phyloP scores from a whole-genome alignment of 1,140 invertebrate genomes.

The Ganaspis sp. region DNA sequence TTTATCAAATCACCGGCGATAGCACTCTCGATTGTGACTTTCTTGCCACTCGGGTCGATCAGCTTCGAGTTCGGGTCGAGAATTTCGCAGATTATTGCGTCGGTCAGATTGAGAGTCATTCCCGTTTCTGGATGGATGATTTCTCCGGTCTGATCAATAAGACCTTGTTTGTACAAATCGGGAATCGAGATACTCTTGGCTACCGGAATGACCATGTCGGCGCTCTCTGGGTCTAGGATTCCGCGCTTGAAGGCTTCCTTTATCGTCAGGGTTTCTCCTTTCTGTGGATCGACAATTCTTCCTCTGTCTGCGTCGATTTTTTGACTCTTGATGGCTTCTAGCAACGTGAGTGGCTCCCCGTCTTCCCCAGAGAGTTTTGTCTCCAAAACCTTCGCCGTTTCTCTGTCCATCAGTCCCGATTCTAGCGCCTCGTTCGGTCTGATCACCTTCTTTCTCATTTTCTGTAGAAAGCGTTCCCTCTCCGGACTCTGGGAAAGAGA shows the following conservation, averaged over 20 bases:
- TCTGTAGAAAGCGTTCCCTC: constrained; percentile 84
- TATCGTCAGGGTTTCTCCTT: constrained; percentile 87
- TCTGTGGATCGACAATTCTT: constrained; percentile 88
- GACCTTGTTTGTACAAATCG: constrained; percentile 88
- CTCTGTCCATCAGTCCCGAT: constrained; percentile 84
- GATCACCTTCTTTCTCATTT: constrained; percentile 85
- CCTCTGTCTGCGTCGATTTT: constrained; percentile 86
- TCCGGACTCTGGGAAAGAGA: constrained; percentile 74
- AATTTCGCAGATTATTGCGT: constrained; percentile 92
- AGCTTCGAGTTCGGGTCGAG: constrained; percentile 85
- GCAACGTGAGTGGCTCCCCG: constrained; percentile 72
- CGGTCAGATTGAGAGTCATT: constrained; percentile 82
- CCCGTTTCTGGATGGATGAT: constrained; percentile 95
- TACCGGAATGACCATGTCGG: constrained; percentile 88
- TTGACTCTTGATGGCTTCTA: constrained; percentile 85
- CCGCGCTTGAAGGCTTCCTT: constrained; percentile 90
- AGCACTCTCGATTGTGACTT: constrained; percentile 87
- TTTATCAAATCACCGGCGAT: constrained; percentile 87
- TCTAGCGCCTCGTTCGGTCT: constrained; percentile 84
- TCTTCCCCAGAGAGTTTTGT: constrained; percentile 74
- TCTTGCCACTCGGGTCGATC: constrained; percentile 77
- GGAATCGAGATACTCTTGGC: constrained; percentile 88
- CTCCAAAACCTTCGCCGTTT: constrained; percentile 84
- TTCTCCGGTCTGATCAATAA: constrained; percentile 86
- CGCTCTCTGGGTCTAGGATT: constrained; percentile 86